phyloP scores from a whole-genome alignment of 2,113 vertebrate species.

The Terrapene triunguis region DNA sequence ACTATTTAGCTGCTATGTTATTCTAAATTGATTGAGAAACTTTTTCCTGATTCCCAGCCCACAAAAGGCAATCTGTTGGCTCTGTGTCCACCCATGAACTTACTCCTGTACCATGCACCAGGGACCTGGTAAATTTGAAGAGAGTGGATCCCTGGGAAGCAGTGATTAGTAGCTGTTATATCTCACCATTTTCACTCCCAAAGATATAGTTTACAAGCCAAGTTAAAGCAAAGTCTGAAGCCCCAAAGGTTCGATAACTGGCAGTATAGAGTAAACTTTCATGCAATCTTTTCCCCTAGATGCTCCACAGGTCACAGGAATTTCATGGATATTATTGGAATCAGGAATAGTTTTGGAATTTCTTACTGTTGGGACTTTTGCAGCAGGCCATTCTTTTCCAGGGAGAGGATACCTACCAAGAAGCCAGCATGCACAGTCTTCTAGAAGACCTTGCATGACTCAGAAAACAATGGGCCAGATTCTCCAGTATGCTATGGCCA shows the following conservation, averaged over 20 bases:
- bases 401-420: not conserved
- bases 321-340: not conserved
- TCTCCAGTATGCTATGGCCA: not conserved
- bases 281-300: accelerated
- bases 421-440: not conserved
- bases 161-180: accelerated
- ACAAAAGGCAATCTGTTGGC: not conserved
- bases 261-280: not conserved
- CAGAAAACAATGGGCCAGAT: accelerated
- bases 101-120: not conserved
- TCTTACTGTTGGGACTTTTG: not conserved
- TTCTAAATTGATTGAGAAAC: too few relatives aligned
- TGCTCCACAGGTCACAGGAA: not conserved
- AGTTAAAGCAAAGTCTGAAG: not conserved
- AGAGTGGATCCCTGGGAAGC: not conserved
- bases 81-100: not conserved
- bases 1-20: not conserved
- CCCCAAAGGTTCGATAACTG: not conserved
- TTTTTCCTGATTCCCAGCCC: not conserved
- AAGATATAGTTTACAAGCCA: too few relatives aligned
- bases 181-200: not conserved
- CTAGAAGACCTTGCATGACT: not conserved
- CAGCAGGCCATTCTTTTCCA: not conserved
- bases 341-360: not conserved
- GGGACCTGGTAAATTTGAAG: not conserved